phyloP scores from a whole-genome alignment of 1,140 invertebrate species.

The Helicoverpa zea region DNA sequence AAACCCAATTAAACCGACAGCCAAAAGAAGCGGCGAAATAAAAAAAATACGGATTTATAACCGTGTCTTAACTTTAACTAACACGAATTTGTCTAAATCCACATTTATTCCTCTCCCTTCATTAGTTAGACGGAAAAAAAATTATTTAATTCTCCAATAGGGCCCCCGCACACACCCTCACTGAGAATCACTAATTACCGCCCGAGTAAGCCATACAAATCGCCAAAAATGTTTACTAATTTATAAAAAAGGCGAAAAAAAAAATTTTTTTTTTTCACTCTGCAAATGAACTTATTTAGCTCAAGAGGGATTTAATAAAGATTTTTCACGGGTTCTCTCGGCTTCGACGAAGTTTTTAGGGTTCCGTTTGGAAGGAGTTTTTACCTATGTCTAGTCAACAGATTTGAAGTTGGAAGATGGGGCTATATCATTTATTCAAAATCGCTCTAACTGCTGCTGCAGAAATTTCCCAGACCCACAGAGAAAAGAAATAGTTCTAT shows the following conservation, averaged over 20 bases:
- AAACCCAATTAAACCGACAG: slow-evolving; percentile 38
- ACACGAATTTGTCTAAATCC: slow-evolving; percentile 55
- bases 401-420: no score
- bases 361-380: slow-evolving; percentile 3
- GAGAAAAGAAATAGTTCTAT: no score
- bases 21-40: slow-evolving; percentile 27
- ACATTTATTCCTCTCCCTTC: slow-evolving; percentile 65
- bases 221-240: slow-evolving; percentile 83
- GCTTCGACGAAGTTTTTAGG: slow-evolving; percentile 74
- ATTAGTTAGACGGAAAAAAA: slow-evolving; percentile 73
- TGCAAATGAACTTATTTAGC: slow-evolving; percentile 85
- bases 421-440: no score
- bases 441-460: no score
- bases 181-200: slow-evolving; percentile 84
- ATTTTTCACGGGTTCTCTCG: slow-evolving; percentile 78
- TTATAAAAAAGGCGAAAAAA: slow-evolving; percentile 72
- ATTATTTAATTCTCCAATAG: slow-evolving; percentile 74
- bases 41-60: slow-evolving; percentile 48
- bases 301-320: slow-evolving; percentile 82
- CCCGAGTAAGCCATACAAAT: slow-evolving; percentile 82
- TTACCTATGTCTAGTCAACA: no score
- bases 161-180: slow-evolving; percentile 54
- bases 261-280: slow-evolving; percentile 62
- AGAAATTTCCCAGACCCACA: no score
- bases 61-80: slow-evolving; percentile 50